Evolutionary conservation across 2,888 invertebrate genomes (phyloP), one percentile per base, ranked within the genome.

Genomic region (Orchestes rusci): DNA sequence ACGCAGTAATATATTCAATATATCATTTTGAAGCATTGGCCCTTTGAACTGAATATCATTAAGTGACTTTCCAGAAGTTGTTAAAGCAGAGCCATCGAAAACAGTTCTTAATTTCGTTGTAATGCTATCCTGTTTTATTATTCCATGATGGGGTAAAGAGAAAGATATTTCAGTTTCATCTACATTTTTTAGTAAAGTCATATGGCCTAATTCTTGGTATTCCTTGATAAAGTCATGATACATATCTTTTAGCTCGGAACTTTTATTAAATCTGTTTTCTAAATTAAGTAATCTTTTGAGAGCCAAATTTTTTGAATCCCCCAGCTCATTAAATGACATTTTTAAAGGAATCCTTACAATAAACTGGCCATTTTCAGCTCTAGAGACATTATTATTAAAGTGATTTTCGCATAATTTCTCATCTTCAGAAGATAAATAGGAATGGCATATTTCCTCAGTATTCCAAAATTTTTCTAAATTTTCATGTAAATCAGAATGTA

Each of bases 11-110:
- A 42, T 42, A 10, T 19, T 13, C 16, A 35, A 42, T n/a, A 42
- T 42, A 35, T 42, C 27, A 13, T 35, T 42, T 20, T 29, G 37
- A 5, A 37, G 20, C 10, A 27, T 17, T 15, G 42, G 34, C 5
- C 42, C 34, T 4, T 5, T 5, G 17, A 18, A 30, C n/a, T 31
- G 37, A 2, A 43, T 42, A 13, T 35, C 43, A 43, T 37, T 36
- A 28, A 43, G 29, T 10, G 43, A 43, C 16, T 37, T 43, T 30
- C 37, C 43, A 16, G 43, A 37, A n/a, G 15, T 23, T 2, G 43
- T 43, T 31, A 33, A 31, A 19, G 28, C 29, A 18, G 43, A 37
- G 4, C 27, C 43, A 23, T 43, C 36, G 37, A 43, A 43, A n/a
- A 43, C 43, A 10, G 33, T 31, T 18, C 43, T 36, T n/a, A 43